A percentile compares a stretch with the other conserved stretches of the same genome.
These are phyloP conservation scores for Anas acuta DNA, from an alignment of 2,797 vertebrate genomes.

Conservation along the genomic window DNA sequence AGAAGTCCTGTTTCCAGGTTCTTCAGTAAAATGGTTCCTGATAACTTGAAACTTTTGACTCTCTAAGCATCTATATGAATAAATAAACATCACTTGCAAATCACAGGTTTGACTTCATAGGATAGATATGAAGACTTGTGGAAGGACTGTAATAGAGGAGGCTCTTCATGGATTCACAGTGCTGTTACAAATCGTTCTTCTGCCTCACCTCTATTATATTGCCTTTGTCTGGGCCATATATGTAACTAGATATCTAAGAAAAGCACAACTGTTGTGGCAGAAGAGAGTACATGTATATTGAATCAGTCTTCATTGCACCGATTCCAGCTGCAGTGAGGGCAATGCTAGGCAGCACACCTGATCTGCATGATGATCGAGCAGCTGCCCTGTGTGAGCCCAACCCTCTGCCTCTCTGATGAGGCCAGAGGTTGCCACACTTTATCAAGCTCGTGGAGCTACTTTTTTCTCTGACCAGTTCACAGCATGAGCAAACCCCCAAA, in stretches of 20 bases:
- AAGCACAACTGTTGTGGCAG: background rate
- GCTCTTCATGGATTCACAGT: background rate
- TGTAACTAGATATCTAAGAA: background rate
- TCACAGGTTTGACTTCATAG: background rate
- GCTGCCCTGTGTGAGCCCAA: background rate
- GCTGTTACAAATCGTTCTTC: background rate
- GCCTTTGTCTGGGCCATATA: background rate
- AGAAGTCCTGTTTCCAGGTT: background rate
- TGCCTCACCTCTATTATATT: background rate
- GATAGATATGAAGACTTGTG: background rate
- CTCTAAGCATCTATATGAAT: background rate
- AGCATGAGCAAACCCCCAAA: background rate
- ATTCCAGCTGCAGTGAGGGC: background rate
- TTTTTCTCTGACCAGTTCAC: background rate
- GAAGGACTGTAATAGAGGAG: background rate
- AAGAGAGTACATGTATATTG: background rate
- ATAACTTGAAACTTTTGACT: background rate
- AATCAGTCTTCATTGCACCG: background rate
- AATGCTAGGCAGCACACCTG: background rate
- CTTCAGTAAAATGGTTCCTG: background rate
- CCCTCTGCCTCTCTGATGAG: background rate
- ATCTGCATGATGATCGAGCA: background rate
- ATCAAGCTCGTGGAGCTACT: background rate
- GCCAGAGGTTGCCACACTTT: background rate
- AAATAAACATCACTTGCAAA: constrained; percentile 1